A percentile compares a stretch with the other conserved stretches of the same genome.
Conservation (phyloP, 2,888 invertebrate species). For the Andrena trimmerana region DNA sequence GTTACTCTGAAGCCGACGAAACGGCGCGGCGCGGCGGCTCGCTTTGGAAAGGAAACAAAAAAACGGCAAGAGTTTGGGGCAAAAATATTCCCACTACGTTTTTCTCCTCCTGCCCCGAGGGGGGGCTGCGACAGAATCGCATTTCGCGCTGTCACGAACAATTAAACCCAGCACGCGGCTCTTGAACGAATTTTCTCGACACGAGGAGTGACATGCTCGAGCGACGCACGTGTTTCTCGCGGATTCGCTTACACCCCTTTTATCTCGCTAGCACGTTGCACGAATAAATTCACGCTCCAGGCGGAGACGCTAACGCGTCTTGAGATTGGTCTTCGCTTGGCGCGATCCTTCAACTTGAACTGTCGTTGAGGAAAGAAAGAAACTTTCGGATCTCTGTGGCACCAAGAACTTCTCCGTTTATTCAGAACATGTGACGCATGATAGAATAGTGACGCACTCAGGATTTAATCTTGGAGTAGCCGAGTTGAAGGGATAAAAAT, state of each 20-base stretch:
- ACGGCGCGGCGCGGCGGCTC: not conserved
- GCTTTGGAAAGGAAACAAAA: constrained; percentile 12
- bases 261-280: constrained; percentile 14
- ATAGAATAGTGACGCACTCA: too few species aligned
- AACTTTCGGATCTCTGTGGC: too few species aligned
- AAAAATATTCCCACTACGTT: constrained; percentile 16
- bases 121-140: constrained; percentile 29
- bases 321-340: constrained; percentile 24
- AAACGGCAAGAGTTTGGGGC: not conserved
- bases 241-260: constrained; percentile 14
- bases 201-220: not conserved
- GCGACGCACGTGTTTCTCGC: constrained; percentile 26
- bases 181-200: constrained; percentile 44
- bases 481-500: too few species aligned
- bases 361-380: not conserved
- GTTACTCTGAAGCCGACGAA: not conserved
- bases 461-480: too few species aligned
- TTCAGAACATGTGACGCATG: too few species aligned
- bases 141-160: constrained; percentile 51
- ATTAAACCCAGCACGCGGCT: constrained; percentile 36
- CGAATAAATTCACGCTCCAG: constrained; percentile 30
- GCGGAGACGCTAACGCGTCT: not conserved
- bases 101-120: not conserved
- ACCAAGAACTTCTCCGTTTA: too few species aligned
- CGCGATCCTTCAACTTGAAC: not conserved